These are phyloP conservation scores for Verasper variegatus DNA, from an alignment of 2,113 vertebrate genomes.

Conservation along the genomic window DNA sequence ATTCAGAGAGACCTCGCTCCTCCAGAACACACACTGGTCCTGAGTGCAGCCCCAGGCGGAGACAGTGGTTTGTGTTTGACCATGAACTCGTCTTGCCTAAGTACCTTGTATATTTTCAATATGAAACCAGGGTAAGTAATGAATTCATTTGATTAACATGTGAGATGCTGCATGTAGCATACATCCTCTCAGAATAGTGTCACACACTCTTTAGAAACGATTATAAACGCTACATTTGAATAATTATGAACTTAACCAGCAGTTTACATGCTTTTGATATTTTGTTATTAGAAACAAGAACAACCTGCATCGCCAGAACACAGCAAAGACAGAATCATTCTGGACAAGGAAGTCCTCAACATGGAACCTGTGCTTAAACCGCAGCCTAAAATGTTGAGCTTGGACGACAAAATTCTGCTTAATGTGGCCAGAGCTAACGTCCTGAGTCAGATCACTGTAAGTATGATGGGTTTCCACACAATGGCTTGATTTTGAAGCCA, in stretches of 20 bases:
- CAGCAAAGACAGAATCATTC: conserved; percentile 38
- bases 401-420: conserved; percentile 85
- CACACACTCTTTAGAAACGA: neutral
- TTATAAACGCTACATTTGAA: neutral
- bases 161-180: no score
- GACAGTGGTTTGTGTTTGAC: conserved; percentile 88
- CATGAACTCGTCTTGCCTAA: conserved; percentile 87
- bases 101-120: conserved; percentile 86
- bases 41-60: conserved; percentile 74
- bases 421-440: conserved; percentile 79
- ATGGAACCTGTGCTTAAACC: conserved; percentile 83
- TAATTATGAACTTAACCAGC: neutral
- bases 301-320: conserved; percentile 6
- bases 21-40: conserved; percentile 61
- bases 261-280: conserved; percentile 14
- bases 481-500: neutral
- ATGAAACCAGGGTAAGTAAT: conserved; percentile 78
- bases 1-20: conserved; percentile 57
- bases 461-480: conserved; percentile 27
- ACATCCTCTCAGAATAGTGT: neutral
- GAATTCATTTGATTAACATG: neutral
- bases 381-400: conserved; percentile 78
- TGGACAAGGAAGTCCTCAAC: conserved; percentile 80
- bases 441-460: conserved; percentile 88
- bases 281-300: conserved; percentile 54